phyloP scores from a whole-genome alignment of 1,140 invertebrate genomes.

The Saccostrea cuccullata region DNA sequence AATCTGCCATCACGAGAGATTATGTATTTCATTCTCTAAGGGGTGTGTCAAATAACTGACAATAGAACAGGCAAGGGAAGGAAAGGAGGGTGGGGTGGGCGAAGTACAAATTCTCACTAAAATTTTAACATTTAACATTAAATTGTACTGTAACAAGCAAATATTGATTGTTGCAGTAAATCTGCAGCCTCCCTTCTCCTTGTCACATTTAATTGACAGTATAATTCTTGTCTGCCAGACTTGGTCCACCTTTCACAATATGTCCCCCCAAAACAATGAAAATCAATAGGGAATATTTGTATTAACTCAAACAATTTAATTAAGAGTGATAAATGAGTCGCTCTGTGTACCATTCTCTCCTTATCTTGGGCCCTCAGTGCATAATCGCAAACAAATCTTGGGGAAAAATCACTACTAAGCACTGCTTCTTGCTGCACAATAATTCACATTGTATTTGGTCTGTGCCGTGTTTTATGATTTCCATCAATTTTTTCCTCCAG shows the following conservation, averaged over 20 bases:
- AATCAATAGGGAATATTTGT: conserved; percentile 23
- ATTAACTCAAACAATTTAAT: not conserved
- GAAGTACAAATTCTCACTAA: no score
- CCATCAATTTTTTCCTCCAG: not conserved
- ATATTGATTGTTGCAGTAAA: no score
- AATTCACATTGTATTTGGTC: not conserved
- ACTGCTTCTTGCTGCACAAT: not conserved
- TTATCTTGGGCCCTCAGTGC: not conserved
- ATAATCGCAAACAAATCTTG: not conserved
- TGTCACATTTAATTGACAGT: no score
- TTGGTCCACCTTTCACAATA: not conserved
- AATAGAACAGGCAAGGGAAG: no score
- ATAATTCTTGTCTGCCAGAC: no score
- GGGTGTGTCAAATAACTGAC: no score
- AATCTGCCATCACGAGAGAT: not conserved
- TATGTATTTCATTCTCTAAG: no score
- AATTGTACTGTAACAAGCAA: no score
- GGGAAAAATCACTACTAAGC: not conserved
- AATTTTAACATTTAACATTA: no score
- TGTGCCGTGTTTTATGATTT: not conserved
- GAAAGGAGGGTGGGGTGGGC: no score
- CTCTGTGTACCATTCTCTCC: not conserved
- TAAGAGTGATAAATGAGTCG: conserved; percentile 18
- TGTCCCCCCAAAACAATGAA: not conserved
- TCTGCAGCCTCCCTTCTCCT: no score